Base-by-base conservation (phyloP, 2,888 invertebrate species). In the Acrocyrtus sp. region DNA sequence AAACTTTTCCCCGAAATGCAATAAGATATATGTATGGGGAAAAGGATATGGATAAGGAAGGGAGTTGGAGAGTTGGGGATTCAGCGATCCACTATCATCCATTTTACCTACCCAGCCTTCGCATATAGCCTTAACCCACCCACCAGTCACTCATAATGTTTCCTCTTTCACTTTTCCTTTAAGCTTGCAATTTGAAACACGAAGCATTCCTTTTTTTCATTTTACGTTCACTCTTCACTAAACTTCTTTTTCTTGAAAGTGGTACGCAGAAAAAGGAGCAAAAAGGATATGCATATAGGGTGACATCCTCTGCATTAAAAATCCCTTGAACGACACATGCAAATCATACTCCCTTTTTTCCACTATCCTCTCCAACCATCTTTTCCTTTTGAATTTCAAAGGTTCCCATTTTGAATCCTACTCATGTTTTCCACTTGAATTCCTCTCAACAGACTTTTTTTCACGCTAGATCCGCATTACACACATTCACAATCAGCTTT, bases 381-480 rank as follows among this genome's bases (percentile, higher is more conserved):
- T 34, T 22, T 27, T 22, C 41, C 12, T 43, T 26, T 34, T 41
- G 26, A 58, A 41, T 57, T 45, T 54, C 45, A 56, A 56, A 47
- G 56, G 69, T 62, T 69, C 62, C 54, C 54, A 62, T 62, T 69
- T 62, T 62, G 56, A 62, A 70, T 56, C 72, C 63, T 57, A 26
- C 72, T 58, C 63, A 58, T 62, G 69, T 69, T 69, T 69, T 69
- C 69, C 69, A 56, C 69, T 48, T 69, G 69, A 45, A 62, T 69
- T 61, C 69, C 51, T 56, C 58, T 69, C 61, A 69, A 69, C 62
- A 48, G 56, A 56, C 54, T 62, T 69, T 56, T 48, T 43, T 47
- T 61, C 41, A 41, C 8, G 39, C 6, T 39, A 26, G 43, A 50
- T 56, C 54, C 45, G 47, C 17, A 47, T 47, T 19, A n/a, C 47